Percentiles rank a stretch among this genome's conserved stretches.
Conservation (phyloP, 2,113 vertebrate genomes). For the Motacilla alba region DNA sequence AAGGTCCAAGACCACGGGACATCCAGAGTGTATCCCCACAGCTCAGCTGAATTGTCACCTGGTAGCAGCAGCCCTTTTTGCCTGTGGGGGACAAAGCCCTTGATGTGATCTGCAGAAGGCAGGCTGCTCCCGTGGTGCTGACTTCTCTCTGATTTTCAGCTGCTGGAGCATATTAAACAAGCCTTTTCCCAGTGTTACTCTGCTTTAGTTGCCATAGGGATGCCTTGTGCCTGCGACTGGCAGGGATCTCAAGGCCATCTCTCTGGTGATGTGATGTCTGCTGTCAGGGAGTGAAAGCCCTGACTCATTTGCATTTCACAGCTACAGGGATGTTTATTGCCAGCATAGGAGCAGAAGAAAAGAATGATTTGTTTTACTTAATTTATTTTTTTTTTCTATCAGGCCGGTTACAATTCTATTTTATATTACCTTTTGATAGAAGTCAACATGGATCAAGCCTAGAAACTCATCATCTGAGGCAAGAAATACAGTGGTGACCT, state of each 20-base stretch:
- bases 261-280: conserved; percentile 61
- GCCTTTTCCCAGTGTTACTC: neutral
- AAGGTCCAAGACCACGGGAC: neutral
- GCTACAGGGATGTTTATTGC: conserved; percentile 35
- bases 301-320: conserved; percentile 57
- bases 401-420: neutral
- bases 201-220: conserved; percentile 60
- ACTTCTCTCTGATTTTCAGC: conserved; percentile 29
- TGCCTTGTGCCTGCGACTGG: conserved; percentile 51
- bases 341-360: conserved; percentile 43
- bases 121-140: conserved; percentile 5
- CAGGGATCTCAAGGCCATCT: conserved; percentile 61
- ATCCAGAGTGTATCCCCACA: neutral
- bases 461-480: neutral
- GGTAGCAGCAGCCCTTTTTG: neutral
- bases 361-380: conserved; percentile 56
- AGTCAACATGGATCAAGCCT: conserved; percentile 6
- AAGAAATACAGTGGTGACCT: neutral
- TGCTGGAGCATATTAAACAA: conserved; percentile 31
- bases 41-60: neutral
- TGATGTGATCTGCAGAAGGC: neutral
- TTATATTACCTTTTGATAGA: neutral
- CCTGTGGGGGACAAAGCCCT: neutral
- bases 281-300: conserved; percentile 56
- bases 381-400: conserved; percentile 25